Evolutionary conservation across 37 sponge, comb jelly and placozoan species (phyloP), one percentile per base, ranked within the genome.

Genomic region (Ephydatia muelleri): DNA sequence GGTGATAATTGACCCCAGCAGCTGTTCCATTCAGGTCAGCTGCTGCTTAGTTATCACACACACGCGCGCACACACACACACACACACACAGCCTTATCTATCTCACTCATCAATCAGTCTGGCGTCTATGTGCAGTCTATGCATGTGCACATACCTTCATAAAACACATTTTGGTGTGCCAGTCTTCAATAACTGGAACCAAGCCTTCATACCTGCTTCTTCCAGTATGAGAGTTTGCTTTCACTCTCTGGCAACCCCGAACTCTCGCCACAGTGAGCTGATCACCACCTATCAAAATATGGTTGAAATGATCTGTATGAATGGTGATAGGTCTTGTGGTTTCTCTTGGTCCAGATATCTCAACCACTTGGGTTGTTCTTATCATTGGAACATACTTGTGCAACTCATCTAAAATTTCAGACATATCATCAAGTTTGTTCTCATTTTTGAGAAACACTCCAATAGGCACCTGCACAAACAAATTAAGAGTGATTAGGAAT

Each of bases 191-290:
- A 35, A 80, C 67, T 21, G 69, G 67, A 30, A 36, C n/a, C 21
- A 80, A 33, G 5, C 72, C 82, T 47, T 71, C 72, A 1, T 43
- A 43, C 47, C 40, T 0, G 28, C 68, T 35, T 33, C 28, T 65
- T 22, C 70, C 81, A 66, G 28, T 80, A 23, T 73, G 3, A 21
- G 38, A 35, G 32, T 73, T 73, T 3, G 13, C 13, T 23, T 25
- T 0, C 13, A 35, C 32, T 8, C 74, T 73, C 13, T 73, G 32
- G 25, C 25, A 21, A 35, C 74, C 74, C 31, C 13, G 37, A 35
- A 35, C 32, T 64, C 81, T 64, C 35, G 57, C 81, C 9, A 65
- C 81, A 31, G 81, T 80, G 28, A 80, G 81, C 38, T 80, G 81
- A 67, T 80, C 81, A 26, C 81, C 81, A 28, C 38, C 38, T 11